Percentiles rank a stretch among this genome's conserved stretches.
phyloP scores from a whole-genome alignment of 2,113 vertebrate genomes.

The Stigmatopora argus region DNA sequence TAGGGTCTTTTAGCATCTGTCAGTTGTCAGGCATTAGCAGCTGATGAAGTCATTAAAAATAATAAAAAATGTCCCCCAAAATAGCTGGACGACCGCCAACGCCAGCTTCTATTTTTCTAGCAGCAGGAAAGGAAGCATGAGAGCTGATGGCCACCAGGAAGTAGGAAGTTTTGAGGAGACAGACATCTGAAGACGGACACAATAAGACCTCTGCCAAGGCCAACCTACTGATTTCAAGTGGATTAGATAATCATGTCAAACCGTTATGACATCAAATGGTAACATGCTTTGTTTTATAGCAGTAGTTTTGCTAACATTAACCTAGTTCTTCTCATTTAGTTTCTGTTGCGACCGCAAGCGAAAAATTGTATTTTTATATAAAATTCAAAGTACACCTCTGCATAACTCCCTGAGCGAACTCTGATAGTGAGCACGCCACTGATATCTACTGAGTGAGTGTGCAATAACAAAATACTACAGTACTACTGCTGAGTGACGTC shows the following conservation, averaged over 20 bases:
- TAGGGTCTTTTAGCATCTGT: too few species aligned
- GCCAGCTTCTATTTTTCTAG: constrained; percentile 38
- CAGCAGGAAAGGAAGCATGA: constrained; percentile 61
- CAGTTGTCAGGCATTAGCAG: too few species aligned
- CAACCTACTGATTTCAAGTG: not conserved
- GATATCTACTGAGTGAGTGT: too few species aligned
- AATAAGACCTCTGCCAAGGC: constrained; percentile 14
- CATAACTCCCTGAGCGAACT: too few species aligned
- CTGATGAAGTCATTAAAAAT: not conserved
- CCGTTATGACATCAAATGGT: too few species aligned
- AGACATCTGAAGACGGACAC: constrained; percentile 51
- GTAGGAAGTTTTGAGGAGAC: constrained; percentile 58
- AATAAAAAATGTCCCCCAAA: not conserved
- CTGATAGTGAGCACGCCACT: too few species aligned
- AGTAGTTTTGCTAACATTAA: not conserved
- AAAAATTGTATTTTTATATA: too few species aligned
- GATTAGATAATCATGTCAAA: not conserved
- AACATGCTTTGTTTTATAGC: not conserved
- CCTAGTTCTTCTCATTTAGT: too few species aligned
- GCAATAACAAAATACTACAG: too few species aligned
- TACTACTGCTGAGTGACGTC: too few species aligned
- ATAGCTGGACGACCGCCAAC: constrained; percentile 44
- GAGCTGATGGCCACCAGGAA: constrained; percentile 56
- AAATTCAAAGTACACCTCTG: too few species aligned
- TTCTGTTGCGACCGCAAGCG: too few species aligned